These are phyloP conservation scores for Argyresthia goedartella DNA, from an alignment of 2,888 invertebrate genomes.

Conservation along the genomic window DNA sequence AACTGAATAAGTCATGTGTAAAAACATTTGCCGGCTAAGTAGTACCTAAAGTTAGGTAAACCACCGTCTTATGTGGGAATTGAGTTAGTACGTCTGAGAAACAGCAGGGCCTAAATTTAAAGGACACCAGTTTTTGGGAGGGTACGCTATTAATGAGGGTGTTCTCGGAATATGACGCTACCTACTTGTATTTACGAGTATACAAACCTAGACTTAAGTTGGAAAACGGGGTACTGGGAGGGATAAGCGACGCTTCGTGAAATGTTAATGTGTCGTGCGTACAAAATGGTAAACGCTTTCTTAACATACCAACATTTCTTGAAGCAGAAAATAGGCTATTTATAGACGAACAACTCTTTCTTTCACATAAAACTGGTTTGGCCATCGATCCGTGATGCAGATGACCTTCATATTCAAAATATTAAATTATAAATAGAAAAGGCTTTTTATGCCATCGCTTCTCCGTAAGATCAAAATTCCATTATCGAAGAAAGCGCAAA, in stretches of 20 bases:
- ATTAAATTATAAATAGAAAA: neutral
- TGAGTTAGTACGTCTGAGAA: constrained; percentile 27
- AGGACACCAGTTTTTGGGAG: constrained; percentile 29
- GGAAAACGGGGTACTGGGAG: neutral
- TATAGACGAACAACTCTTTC: constrained; percentile 12
- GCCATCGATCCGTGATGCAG: constrained; percentile 5
- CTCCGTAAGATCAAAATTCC: neutral
- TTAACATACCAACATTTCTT: constrained; percentile 27
- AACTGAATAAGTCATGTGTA: neutral
- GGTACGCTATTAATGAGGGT: constrained; percentile 28
- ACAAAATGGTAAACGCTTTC: constrained; percentile 28
- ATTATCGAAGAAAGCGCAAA: neutral
- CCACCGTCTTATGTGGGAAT: constrained; percentile 21
- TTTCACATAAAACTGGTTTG: constrained; percentile 4
- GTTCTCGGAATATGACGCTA: no score
- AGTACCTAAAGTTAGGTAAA: neutral
- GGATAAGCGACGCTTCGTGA: constrained; percentile 13
- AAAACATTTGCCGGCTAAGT: neutral
- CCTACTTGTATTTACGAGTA: no score
- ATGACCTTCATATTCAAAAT: neutral
- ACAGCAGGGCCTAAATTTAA: constrained; percentile 34
- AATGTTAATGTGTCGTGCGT: constrained; percentile 17
- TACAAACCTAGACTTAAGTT: no score
- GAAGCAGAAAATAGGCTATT: constrained; percentile 26
- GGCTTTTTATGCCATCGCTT: neutral